Evolutionary conservation across 2,113 vertebrate genomes (phyloP).

Genomic region (Gallinago undulata): DNA sequence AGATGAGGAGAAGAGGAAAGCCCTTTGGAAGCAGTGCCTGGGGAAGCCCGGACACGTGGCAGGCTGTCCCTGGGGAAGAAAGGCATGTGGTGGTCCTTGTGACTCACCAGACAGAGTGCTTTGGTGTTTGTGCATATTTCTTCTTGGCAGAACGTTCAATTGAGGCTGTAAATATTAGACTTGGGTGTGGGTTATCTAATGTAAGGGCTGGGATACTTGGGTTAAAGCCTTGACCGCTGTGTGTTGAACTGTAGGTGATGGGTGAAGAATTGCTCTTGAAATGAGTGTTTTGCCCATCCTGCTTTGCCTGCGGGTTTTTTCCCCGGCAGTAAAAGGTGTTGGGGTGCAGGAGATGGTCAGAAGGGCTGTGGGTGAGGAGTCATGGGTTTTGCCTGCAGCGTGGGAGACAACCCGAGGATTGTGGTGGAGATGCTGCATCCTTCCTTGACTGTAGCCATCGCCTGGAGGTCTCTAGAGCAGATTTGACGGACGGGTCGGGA

Average conservation of each 20-base stretch:
- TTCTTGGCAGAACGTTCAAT: background rate
- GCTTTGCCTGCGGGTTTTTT: background rate
- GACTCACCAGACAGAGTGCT: rapidly evolving
- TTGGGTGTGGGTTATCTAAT: background rate
- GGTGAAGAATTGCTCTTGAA: background rate
- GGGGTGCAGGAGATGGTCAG: background rate
- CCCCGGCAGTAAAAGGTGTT: background rate
- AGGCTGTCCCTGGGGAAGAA: background rate
- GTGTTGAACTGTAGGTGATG: background rate
- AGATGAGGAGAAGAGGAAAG: background rate
- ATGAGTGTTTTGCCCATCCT: background rate
- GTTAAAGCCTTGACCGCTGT: background rate
- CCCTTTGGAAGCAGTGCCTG: background rate
- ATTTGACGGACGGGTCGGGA: rapidly evolving
- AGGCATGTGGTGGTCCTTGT: background rate
- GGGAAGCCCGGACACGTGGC: background rate
- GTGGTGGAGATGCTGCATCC: background rate
- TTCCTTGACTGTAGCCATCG: background rate
- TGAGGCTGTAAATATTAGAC: background rate
- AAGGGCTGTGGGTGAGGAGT: background rate
- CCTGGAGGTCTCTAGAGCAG: background rate
- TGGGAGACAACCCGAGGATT: background rate
- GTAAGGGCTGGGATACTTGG: background rate
- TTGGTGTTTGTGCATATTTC: background rate
- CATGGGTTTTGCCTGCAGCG: background rate